phyloP scores from a whole-genome alignment of 2,797 vertebrate genomes.

The Muscicapa comitata region DNA sequence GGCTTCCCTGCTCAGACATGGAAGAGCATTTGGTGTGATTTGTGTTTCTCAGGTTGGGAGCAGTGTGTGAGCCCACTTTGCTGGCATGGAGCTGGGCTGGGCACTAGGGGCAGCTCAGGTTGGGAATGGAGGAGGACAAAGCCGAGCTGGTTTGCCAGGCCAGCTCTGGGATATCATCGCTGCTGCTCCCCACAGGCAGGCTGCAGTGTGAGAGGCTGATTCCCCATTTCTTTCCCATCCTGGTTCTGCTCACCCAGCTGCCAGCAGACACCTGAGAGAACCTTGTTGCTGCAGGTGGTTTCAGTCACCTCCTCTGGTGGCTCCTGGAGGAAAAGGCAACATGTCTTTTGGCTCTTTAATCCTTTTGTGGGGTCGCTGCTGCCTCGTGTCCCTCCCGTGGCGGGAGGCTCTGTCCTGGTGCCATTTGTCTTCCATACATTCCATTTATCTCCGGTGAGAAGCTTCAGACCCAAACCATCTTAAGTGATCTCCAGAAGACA shows the following conservation, averaged over 20 bases:
- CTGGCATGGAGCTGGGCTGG: not conserved
- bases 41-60: not conserved
- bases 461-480: constrained; percentile 68
- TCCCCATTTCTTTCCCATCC: not conserved
- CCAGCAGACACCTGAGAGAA: not conserved
- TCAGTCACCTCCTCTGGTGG: not conserved
- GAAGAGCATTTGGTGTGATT: not conserved
- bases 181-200: not conserved
- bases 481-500: constrained; percentile 70
- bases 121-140: not conserved
- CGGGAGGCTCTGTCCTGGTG: not conserved
- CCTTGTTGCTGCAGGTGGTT: not conserved
- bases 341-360: not conserved
- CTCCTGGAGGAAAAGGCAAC: not conserved
- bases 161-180: not conserved
- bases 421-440: constrained; percentile 54
- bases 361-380: rapidly evolving
- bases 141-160: not conserved
- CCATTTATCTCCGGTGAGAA: constrained; percentile 69
- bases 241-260: not conserved
- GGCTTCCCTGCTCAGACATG: not conserved
- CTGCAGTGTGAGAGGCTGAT: not conserved
- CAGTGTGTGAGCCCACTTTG: not conserved
- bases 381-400: not conserved
- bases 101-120: not conserved